Percentiles rank a stretch among this genome's conserved stretches.
phyloP scores from a whole-genome alignment of 1,140 invertebrate genomes.

The Drosophila nigrodunni region DNA sequence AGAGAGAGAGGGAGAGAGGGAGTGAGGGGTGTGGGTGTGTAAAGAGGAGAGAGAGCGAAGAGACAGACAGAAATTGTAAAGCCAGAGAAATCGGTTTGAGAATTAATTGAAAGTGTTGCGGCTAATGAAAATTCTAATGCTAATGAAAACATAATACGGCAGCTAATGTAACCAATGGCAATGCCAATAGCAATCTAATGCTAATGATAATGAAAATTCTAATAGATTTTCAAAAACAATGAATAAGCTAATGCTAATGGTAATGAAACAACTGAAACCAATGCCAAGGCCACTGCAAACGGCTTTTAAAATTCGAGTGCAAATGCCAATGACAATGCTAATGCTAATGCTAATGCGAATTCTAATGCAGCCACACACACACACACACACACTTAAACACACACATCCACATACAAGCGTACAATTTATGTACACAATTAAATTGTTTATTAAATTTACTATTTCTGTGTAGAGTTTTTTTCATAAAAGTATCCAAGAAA shows the following conservation, averaged over 20 bases:
- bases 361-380: background rate
- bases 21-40: conserved; percentile 24
- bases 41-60: conserved; percentile 72
- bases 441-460: conserved; percentile 2
- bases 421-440: background rate
- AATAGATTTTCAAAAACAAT: background rate
- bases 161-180: background rate
- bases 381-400: background rate
- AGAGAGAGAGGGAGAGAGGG: conserved; percentile 1
- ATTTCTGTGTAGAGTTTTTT: conserved; percentile 35
- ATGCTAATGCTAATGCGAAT: background rate
- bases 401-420: conserved; percentile 12
- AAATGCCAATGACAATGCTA: background rate
- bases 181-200: background rate
- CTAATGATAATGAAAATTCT: background rate
- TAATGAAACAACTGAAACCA: background rate
- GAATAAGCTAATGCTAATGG: background rate
- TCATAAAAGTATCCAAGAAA: conserved; percentile 13
- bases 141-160: background rate
- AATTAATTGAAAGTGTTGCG: background rate
- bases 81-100: conserved; percentile 42
- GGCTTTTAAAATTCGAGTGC: background rate
- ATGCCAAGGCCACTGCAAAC: background rate
- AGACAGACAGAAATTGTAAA: conserved; percentile 58
- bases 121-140: background rate